These are phyloP conservation scores for Litocranius walleri DNA, from an alignment of 2,113 vertebrate genomes.

Conservation along the genomic window DNA sequence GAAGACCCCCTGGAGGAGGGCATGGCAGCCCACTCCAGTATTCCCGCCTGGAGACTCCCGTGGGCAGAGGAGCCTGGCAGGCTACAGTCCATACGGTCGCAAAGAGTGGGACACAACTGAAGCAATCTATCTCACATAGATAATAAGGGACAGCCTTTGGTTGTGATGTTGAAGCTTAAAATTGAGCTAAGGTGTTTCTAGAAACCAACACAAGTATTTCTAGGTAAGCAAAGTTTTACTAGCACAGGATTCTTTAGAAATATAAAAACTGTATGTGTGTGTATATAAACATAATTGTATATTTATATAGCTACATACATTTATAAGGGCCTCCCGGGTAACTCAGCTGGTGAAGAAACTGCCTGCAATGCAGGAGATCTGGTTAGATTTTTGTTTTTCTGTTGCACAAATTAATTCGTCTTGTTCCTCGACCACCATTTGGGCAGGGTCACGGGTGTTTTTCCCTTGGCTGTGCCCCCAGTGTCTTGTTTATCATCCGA, in stretches of 20 bases:
- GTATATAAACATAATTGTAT: background rate
- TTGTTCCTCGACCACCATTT: background rate
- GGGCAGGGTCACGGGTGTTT: fast-evolving
- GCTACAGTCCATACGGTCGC: background rate
- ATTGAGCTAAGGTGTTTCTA: background rate
- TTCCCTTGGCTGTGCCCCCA: fast-evolving
- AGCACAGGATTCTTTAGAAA: background rate
- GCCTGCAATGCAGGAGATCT: background rate
- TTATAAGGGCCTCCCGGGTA: background rate
- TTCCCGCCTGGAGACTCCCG: background rate
- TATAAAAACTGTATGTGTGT: background rate
- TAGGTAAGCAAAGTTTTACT: background rate
- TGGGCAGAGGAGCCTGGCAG: background rate
- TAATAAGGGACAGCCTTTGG: background rate
- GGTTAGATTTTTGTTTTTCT: background rate
- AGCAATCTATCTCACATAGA: background rate
- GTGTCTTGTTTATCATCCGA: fast-evolving
- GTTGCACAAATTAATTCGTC: background rate
- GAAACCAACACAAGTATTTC: background rate
- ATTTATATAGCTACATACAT: background rate
- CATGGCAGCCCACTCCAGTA: fast-evolving
- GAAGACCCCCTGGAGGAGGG: background rate
- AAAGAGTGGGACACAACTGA: background rate
- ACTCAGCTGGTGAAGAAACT: background rate
- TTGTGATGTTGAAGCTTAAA: background rate